phyloP scores from a whole-genome alignment of 2,113 vertebrate species.

The Xiphias gladius region DNA sequence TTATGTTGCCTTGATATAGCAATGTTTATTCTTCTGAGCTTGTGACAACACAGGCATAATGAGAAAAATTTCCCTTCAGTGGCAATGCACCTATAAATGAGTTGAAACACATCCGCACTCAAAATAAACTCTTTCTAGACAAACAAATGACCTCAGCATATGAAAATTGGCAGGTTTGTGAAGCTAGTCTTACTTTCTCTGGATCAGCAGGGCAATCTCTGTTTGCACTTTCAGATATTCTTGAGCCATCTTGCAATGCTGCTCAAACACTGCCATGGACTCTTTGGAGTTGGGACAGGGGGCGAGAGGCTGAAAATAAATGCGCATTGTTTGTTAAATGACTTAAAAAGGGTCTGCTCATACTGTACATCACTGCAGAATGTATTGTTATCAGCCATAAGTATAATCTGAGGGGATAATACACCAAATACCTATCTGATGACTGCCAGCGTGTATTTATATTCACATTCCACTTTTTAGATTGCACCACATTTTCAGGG shows the following conservation, averaged over 20 bases:
- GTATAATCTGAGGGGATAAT: constrained; percentile 75
- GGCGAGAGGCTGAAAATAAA: constrained; percentile 93
- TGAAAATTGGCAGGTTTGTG: not conserved
- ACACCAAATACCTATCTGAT: not conserved
- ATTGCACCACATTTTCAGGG: constrained; percentile 58
- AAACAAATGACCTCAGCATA: not conserved
- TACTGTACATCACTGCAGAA: constrained; percentile 56
- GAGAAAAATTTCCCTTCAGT: too few relatives aligned
- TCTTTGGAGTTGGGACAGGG: constrained; percentile 99
- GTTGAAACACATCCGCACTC: not conserved
- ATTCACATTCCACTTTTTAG: constrained; percentile 54
- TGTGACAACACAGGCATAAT: too few relatives aligned
- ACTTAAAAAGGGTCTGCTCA: constrained; percentile 69
- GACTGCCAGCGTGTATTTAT: not conserved
- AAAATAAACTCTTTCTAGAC: not conserved
- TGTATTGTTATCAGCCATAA: constrained; percentile 76
- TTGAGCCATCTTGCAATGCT: constrained; percentile 99
- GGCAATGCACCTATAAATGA: not conserved
- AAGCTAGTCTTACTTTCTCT: constrained; percentile 92
- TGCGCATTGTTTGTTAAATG: constrained; percentile 60
- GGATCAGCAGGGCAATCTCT: constrained; percentile 96
- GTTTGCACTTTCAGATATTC: constrained; percentile 99
- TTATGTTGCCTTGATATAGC: too few relatives aligned
- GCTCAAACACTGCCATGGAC: constrained; percentile 99
- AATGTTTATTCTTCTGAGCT: too few relatives aligned